Evolutionary conservation across 2,888 invertebrate species (phyloP).

Genomic region (Slavum lentiscoides): DNA sequence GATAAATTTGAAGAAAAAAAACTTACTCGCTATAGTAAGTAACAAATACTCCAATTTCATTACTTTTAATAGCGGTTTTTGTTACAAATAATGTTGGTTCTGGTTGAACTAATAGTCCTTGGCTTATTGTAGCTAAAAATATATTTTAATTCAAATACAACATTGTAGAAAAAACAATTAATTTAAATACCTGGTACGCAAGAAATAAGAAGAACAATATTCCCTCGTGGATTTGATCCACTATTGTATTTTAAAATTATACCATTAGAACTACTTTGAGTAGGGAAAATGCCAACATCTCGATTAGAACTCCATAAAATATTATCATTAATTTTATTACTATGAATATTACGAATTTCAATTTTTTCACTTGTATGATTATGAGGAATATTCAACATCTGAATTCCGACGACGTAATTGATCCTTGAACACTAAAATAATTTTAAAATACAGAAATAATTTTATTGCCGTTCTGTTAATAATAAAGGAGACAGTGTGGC

Average conservation of each 20-base stretch:
- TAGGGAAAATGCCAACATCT: slow-evolving; percentile 88
- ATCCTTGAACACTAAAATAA: slow-evolving; percentile 67
- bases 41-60: slow-evolving; percentile 78
- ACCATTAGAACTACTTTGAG: slow-evolving; percentile 81
- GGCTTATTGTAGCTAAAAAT: slow-evolving; percentile 46
- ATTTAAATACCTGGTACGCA: slow-evolving; percentile 65
- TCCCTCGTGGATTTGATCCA: slow-evolving; percentile 77
- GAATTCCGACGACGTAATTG: slow-evolving; percentile 84
- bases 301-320: slow-evolving; percentile 75
- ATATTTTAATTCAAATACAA: background rate
- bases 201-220: slow-evolving; percentile 77
- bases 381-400: slow-evolving; percentile 87
- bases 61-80: slow-evolving; percentile 77
- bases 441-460: background rate
- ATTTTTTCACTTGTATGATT: slow-evolving; percentile 85
- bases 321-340: slow-evolving; percentile 69
- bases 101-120: slow-evolving; percentile 53
- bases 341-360: slow-evolving; percentile 58
- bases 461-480: background rate
- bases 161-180: slow-evolving; percentile 1
- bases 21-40: slow-evolving; percentile 83
- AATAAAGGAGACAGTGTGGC: too few species aligned
- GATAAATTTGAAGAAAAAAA: background rate
- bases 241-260: slow-evolving; percentile 79
- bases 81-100: slow-evolving; percentile 71